Evolutionary conservation across 2,113 vertebrate species (phyloP).

Genomic region (Phylloscopus trochiloides): DNA sequence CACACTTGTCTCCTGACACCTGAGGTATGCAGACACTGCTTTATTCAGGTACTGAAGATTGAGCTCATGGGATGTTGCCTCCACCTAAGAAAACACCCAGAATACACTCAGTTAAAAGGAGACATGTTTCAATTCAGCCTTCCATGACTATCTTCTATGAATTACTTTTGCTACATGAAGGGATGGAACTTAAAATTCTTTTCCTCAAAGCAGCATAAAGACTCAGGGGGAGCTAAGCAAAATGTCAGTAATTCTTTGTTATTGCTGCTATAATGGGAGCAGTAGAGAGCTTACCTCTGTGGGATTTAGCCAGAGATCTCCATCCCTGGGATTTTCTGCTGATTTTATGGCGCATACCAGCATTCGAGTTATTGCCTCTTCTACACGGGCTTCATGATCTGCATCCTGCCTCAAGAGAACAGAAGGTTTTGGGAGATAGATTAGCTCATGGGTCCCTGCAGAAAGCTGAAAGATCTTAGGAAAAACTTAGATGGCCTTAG

Average conservation of each 20-base stretch:
- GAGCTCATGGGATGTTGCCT: conserved; percentile 80
- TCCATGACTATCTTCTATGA: background rate
- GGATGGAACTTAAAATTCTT: background rate
- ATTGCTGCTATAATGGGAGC: background rate
- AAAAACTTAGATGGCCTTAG: background rate
- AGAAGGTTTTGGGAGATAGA: background rate
- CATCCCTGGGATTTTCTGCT: conserved; percentile 66
- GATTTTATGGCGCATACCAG: conserved; percentile 88
- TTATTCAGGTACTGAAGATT: conserved; percentile 87
- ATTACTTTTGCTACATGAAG: background rate
- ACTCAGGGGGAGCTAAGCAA: background rate
- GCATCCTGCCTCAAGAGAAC: conserved; percentile 74
- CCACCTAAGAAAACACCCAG: conserved; percentile 73
- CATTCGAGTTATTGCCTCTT: conserved; percentile 86
- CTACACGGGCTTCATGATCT: conserved; percentile 85
- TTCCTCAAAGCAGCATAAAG: background rate
- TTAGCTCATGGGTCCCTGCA: background rate
- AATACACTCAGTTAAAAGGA: background rate
- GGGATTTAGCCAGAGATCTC: conserved; percentile 88
- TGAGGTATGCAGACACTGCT: conserved; percentile 75
- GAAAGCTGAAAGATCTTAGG: background rate
- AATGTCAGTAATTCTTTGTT: conserved; percentile 31
- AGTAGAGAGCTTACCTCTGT: conserved; percentile 82
- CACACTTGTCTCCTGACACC: conserved; percentile 7
- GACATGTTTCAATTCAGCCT: background rate